phyloP scores from a whole-genome alignment of 2,113 vertebrate genomes.

The Montifringilla adamsi region DNA sequence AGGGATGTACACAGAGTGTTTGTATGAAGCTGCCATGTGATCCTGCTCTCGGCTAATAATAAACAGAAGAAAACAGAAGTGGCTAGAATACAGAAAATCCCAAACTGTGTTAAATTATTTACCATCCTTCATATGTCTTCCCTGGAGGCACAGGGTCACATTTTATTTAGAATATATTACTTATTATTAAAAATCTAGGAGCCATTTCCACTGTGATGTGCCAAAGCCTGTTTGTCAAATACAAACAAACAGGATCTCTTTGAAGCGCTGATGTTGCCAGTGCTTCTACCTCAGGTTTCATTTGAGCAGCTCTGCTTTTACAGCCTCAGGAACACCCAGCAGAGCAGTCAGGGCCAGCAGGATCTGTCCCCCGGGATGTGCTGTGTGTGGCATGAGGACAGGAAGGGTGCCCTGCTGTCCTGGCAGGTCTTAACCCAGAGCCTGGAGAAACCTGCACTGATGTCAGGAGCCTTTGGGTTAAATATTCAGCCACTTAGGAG shows the following conservation, averaged over 20 bases:
- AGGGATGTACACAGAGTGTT: background rate
- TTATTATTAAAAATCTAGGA: background rate
- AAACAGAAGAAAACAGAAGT: background rate
- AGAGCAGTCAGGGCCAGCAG: background rate
- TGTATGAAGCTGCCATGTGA: background rate
- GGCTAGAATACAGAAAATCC: background rate
- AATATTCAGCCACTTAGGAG: background rate
- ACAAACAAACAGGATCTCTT: background rate
- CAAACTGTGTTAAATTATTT: background rate
- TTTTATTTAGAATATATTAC: background rate
- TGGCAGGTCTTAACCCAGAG: background rate
- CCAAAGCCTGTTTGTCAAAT: background rate
- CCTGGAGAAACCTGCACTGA: background rate
- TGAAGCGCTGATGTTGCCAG: background rate
- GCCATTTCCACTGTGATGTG: background rate
- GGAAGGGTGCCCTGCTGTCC: accelerated
- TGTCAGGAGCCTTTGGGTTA: background rate
- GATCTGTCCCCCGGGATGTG: background rate
- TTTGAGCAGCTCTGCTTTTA: background rate
- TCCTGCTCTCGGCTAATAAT: background rate
- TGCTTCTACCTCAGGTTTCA: background rate
- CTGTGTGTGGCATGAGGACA: background rate
- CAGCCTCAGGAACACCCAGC: background rate
- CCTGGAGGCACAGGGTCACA: background rate
- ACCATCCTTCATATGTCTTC: background rate